Percentiles rank a stretch among this genome's conserved stretches.
Conservation (phyloP, 2,888 invertebrate species). For the Mimas tiliae region DNA sequence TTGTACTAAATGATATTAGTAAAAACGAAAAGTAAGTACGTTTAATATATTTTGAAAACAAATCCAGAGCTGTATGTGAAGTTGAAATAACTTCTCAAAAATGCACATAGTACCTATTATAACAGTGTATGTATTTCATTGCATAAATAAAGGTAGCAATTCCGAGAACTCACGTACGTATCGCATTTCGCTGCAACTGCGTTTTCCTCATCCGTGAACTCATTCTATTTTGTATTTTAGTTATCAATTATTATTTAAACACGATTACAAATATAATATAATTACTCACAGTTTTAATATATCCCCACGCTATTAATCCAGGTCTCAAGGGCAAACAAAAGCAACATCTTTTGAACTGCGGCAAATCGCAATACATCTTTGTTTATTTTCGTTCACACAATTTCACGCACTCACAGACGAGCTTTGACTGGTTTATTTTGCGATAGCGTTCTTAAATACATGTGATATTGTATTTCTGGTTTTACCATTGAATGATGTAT, state of each 20-base stretch:
- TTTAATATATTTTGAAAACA: too few relatives aligned
- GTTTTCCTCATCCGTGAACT: not conserved
- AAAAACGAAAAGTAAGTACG: too few relatives aligned
- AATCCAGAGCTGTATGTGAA: too few relatives aligned
- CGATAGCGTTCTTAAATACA: not conserved
- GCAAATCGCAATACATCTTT: slow-evolving; percentile 28
- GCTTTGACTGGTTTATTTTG: not conserved
- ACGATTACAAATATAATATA: not conserved
- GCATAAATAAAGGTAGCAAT: not conserved
- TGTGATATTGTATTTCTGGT: not conserved
- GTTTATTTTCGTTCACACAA: slow-evolving; percentile 11
- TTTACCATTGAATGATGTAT: not conserved
- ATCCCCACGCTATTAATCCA: slow-evolving; percentile 23
- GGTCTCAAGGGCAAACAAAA: slow-evolving; percentile 23
- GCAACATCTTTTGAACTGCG: slow-evolving; percentile 25
- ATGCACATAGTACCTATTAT: too few relatives aligned
- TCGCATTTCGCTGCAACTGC: not conserved
- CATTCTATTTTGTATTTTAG: not conserved
- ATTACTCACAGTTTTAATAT: slow-evolving; percentile 20
- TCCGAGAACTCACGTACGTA: not conserved
- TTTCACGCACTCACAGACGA: not conserved
- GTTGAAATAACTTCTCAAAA: too few relatives aligned
- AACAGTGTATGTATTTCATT: too few relatives aligned
- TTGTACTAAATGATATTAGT: too few relatives aligned
- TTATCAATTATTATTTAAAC: not conserved